These are phyloP conservation scores for Conomelus anceps DNA, from an alignment of 2,888 invertebrate species.

Conservation along the genomic window DNA sequence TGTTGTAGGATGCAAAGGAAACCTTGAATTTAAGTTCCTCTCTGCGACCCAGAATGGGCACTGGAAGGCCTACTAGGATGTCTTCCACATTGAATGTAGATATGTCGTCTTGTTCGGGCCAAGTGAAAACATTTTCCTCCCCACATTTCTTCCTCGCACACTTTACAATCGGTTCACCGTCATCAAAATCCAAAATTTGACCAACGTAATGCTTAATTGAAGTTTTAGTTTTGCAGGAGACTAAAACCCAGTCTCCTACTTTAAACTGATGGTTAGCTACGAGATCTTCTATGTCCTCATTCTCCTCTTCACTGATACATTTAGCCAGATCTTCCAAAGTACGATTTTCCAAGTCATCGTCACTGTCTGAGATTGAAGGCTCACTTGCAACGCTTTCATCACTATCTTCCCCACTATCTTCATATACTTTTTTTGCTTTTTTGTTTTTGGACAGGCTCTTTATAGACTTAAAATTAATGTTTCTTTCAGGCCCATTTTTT, in stretches of 20 bases:
- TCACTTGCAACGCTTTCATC: too few relatives aligned
- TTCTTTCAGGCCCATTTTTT: background rate
- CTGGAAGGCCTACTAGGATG: constrained; percentile 1
- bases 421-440: background rate
- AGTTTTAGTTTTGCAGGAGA: background rate
- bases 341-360: too few relatives aligned
- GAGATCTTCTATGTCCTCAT: background rate
- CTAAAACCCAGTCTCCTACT: constrained; percentile 13
- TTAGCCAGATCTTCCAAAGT: background rate
- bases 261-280: background rate
- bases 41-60: constrained; percentile 6
- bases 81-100: background rate
- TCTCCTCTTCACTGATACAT: background rate
- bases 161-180: background rate
- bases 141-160: background rate
- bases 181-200: background rate
- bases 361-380: background rate
- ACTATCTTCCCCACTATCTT: background rate
- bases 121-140: background rate
- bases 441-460: background rate
- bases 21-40: background rate
- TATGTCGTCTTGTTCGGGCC: background rate
- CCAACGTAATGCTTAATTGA: background rate
- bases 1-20: too few relatives aligned
- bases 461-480: background rate